Percentiles rank a stretch among this genome's conserved stretches.
Evolutionary conservation across 2,113 vertebrate genomes (phyloP).

Genomic region (Pteronura brasiliensis): DNA sequence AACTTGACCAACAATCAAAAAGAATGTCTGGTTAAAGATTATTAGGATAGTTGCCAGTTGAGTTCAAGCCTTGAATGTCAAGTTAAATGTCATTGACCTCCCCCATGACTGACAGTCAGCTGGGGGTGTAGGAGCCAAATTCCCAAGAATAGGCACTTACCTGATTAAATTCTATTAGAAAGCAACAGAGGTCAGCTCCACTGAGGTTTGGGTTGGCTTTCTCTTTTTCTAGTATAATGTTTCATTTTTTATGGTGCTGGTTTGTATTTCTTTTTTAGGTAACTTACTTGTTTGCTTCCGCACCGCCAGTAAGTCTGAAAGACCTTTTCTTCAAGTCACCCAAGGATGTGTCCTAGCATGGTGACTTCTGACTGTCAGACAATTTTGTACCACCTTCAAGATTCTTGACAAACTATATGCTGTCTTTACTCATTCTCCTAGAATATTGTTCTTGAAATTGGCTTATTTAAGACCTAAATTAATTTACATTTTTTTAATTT

Average conservation of each 20-base stretch:
- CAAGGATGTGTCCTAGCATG: not conserved
- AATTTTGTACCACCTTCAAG: not conserved
- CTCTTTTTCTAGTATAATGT: not conserved
- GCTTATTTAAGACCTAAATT: constrained; percentile 20
- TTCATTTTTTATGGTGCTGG: not conserved
- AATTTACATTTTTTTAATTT: not conserved
- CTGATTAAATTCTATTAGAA: not conserved
- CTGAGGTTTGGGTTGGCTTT: not conserved
- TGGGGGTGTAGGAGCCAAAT: not conserved
- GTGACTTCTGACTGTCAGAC: not conserved
- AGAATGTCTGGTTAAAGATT: not conserved
- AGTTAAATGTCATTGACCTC: not conserved
- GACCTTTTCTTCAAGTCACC: not conserved
- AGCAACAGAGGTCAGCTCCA: not conserved
- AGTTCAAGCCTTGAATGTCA: not conserved
- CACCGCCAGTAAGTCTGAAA: not conserved
- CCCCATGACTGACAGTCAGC: not conserved
- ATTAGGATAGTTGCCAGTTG: not conserved
- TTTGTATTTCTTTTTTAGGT: not conserved
- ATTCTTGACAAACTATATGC: not conserved
- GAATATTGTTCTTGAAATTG: not conserved
- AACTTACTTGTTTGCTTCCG: not conserved
- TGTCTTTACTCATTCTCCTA: not conserved
- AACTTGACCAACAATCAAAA: not conserved
- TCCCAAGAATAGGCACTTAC: not conserved